A percentile compares a stretch with the other conserved stretches of the same genome.
Conservation (phyloP, 2,888 invertebrate species). For the Ptilodon capucinus region DNA sequence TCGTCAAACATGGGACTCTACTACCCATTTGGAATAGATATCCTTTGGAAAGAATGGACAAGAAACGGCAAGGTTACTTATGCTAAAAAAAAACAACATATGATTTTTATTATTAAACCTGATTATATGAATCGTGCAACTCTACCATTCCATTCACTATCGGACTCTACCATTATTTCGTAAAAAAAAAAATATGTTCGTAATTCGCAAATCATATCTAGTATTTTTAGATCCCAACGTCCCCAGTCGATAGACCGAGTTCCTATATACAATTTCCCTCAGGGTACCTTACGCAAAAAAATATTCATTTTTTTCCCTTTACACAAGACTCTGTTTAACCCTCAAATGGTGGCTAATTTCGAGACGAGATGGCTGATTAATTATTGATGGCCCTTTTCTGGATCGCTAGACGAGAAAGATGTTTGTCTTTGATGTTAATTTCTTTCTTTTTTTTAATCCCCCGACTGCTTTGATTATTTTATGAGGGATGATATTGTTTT, state of each 20-base stretch:
- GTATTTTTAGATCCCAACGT: conserved; percentile 20
- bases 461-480: conserved; percentile 53
- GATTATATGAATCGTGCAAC: no score
- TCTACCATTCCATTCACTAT: no score
- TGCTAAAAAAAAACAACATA: no score
- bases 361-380: conserved; percentile 74
- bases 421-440: conserved; percentile 76
- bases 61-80: no score
- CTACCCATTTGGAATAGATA: no score
- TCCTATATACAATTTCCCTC: conserved; percentile 78
- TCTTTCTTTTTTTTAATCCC: conserved; percentile 56
- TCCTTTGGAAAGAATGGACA: no score
- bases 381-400: conserved; percentile 73
- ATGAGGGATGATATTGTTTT: conserved; percentile 54
- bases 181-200: no score
- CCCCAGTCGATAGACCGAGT: conserved; percentile 60
- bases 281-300: conserved; percentile 60
- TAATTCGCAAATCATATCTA: conserved; percentile 35
- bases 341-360: conserved; percentile 76
- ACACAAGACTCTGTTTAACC: conserved; percentile 65
- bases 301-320: conserved; percentile 59
- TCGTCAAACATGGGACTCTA: no score
- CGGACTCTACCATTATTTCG: no score
- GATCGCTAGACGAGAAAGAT: conserved; percentile 53
- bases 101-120: no score